Base-by-base conservation (phyloP, 53 echinoderm and acorn worm species). In the Holothuria scabra region DNA sequence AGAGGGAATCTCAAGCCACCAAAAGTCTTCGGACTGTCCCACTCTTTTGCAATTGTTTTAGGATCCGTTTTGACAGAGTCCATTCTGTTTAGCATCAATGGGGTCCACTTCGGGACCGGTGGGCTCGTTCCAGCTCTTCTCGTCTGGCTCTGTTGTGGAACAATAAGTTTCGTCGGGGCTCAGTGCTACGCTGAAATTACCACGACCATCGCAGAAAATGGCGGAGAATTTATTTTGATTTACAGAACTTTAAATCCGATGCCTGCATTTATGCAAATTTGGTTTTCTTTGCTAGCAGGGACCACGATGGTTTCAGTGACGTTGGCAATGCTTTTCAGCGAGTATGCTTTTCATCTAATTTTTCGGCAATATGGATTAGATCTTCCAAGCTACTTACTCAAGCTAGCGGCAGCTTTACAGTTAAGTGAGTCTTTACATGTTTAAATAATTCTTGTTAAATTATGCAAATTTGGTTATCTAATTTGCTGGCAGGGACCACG, bases 221-320 rank as follows among this genome's bases (percentile, higher is more conserved):
- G 89, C 21, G 89, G 89, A 13, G 89, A 89, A 30, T 89, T 89
- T 71, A 79, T 89, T 59, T 80, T 85, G 28, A 71, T 89, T 12
- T 89, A 72, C 80, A 63, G 65, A 64, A 84, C 84, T 34, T 74
- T 89, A 58, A 84, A 65, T 6, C 78, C 84, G 35, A 89, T 89
- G 89, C 89, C 89, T 20, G 78, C 89, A 11, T 89, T 89, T 24
- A 89, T 89, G 89, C 89, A 89, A 41, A 80, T 84, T 26, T 84
- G 84, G 69, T 33, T 64, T 11, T 18, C 82, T 1, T 29, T 81
- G 21, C 62, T 81, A n/a, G 62, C 64, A 19, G 82, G 82, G 12
- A 81, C 62, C 33, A 81, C 82, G 0, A 81, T 81, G 82, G 62
- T 35, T 12, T 81, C 82, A 24, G 82, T 81, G 12, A 48, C 82